phyloP scores from a whole-genome alignment of 2,113 vertebrate species.

The Pitta sordida region DNA sequence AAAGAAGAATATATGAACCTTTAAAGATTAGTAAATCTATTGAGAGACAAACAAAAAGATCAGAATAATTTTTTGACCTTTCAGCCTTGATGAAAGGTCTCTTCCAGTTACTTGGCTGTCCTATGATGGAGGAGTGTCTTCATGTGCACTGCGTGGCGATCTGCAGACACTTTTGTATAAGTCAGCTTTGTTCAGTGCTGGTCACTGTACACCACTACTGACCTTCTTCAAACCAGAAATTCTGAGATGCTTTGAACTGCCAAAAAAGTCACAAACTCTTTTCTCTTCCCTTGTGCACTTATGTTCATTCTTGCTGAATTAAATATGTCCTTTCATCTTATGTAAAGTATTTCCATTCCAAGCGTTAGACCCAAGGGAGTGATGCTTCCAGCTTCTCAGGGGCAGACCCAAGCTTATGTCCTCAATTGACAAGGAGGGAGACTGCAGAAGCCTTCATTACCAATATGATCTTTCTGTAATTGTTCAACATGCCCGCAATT shows the following conservation, averaged over 20 bases:
- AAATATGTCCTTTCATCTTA: not conserved
- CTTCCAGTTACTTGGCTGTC: not conserved
- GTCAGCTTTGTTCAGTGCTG: not conserved
- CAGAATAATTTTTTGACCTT: not conserved
- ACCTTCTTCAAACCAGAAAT: not conserved
- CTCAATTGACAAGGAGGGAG: fast-evolving
- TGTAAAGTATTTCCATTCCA: not conserved
- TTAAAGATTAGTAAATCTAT: not conserved
- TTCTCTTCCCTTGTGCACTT: not conserved
- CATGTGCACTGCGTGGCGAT: not conserved
- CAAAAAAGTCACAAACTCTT: not conserved
- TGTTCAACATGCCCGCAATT: not conserved
- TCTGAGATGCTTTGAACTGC: not conserved
- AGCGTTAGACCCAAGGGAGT: not conserved
- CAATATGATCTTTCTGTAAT: not conserved
- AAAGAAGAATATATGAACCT: not conserved
- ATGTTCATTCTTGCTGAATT: not conserved
- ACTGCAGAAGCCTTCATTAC: not conserved
- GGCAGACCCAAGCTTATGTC: not conserved
- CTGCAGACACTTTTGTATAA: not conserved
- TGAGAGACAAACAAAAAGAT: not conserved
- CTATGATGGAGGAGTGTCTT: not conserved
- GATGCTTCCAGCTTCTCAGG: not conserved
- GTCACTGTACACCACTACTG: not conserved
- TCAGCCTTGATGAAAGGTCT: not conserved